These are phyloP conservation scores for Caenorhabditis imperialis DNA, from an alignment of 2,888 invertebrate genomes.

Conservation along the genomic window DNA sequence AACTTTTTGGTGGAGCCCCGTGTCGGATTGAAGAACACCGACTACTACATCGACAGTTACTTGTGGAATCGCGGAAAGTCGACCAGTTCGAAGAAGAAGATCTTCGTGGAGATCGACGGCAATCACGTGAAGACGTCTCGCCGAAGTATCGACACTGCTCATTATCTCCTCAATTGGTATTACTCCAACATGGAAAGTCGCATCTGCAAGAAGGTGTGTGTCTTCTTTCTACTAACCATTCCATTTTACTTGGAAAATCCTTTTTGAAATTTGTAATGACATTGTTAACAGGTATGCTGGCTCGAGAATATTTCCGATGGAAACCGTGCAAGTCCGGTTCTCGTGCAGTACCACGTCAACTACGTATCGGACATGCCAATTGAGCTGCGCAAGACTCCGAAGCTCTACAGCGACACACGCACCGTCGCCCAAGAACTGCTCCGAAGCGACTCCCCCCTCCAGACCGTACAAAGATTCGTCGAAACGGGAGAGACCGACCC, in stretches of 20 bases:
- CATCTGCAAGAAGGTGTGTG: conserved; percentile 40
- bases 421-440: conserved; percentile 42
- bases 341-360: conserved; percentile 50
- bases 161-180: conserved; percentile 51
- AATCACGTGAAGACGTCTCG: conserved; percentile 50
- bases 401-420: conserved; percentile 46
- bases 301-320: conserved; percentile 27
- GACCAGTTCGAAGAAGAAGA: conserved; percentile 52
- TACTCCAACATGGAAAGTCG: conserved; percentile 57
- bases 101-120: conserved; percentile 46
- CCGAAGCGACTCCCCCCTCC: conserved; percentile 44
- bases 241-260: background rate
- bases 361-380: conserved; percentile 31
- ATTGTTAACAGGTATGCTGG: conserved; percentile 38
- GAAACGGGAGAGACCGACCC: conserved; percentile 56
- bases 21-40: conserved; percentile 45
- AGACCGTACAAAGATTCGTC: conserved; percentile 44
- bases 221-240: no score
- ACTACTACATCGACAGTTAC: conserved; percentile 53
- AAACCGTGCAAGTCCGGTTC: conserved; percentile 38
- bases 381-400: conserved; percentile 47
- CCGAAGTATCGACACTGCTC: conserved; percentile 19
- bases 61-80: conserved; percentile 54
- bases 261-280: no score
- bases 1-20: conserved; percentile 53